Conservation (phyloP, 2,113 vertebrate genomes). For the Erinaceus europaeus region DNA sequence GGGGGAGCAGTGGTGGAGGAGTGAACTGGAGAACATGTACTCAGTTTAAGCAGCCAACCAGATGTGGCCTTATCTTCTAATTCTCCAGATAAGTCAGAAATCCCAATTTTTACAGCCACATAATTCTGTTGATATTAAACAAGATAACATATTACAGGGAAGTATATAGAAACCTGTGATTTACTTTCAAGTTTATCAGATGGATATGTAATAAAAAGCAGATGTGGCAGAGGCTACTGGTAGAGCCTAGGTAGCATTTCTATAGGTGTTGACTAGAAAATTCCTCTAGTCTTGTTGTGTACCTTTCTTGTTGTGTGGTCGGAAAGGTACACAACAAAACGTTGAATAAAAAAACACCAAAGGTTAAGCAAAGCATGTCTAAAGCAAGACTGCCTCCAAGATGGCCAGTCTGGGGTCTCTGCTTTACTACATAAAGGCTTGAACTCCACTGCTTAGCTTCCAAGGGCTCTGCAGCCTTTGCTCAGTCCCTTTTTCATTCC, state of each 20-base stretch:
- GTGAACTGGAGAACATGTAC: too few relatives aligned
- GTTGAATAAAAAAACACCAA: neutral
- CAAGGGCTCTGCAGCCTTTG: neutral
- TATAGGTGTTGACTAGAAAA: neutral
- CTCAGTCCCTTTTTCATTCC: neutral
- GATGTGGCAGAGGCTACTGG: neutral
- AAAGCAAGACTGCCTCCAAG: too few relatives aligned
- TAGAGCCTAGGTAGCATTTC: neutral
- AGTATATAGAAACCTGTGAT: too few relatives aligned
- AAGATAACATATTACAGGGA: too few relatives aligned
- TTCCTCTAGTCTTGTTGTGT: neutral
- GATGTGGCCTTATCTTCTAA: neutral
- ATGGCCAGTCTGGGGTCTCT: neutral
- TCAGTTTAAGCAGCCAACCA: neutral
- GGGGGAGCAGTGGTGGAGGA: too few relatives aligned
- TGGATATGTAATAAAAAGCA: neutral
- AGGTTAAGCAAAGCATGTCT: neutral
- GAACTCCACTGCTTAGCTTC: neutral
- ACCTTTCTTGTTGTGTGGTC: too few relatives aligned
- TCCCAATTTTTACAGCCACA: neutral
- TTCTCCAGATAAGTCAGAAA: constrained; percentile 7
- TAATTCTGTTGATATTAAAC: too few relatives aligned
- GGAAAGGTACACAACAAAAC: neutral
- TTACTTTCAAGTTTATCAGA: neutral
- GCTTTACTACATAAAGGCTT: neutral